Evolutionary conservation across 2,113 vertebrate genomes (phyloP).

Genomic region (Eulemur macaco): DNA sequence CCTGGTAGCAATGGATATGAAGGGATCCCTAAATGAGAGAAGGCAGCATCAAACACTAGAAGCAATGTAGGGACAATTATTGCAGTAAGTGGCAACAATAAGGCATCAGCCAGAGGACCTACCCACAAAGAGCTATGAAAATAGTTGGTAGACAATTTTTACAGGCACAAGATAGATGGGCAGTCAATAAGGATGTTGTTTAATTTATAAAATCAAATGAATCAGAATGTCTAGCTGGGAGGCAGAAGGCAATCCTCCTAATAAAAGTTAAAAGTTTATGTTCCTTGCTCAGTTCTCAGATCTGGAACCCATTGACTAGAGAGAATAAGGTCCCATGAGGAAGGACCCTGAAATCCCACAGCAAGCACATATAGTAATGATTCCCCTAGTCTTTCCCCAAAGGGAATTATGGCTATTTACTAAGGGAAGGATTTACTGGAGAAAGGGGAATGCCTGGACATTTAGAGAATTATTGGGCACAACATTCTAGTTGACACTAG

Average conservation of each 20-base stretch:
- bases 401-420: background rate
- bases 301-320: background rate
- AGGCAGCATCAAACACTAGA: background rate
- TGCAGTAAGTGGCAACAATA: background rate
- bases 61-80: background rate
- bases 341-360: background rate
- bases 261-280: background rate
- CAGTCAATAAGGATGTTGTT: background rate
- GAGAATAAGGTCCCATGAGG: background rate
- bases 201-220: background rate
- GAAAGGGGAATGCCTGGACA: background rate
- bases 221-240: background rate
- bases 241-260: background rate
- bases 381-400: background rate
- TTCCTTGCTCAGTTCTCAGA: background rate
- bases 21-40: background rate
- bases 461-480: background rate
- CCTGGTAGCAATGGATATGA: background rate
- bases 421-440: background rate
- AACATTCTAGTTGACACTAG: background rate
- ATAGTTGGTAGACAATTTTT: background rate
- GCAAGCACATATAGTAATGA: background rate
- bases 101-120: background rate
- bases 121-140: background rate
- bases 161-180: background rate